These are phyloP conservation scores for Aleiodes sp. DNA, from an alignment of 1,140 invertebrate species.

Conservation along the genomic window DNA sequence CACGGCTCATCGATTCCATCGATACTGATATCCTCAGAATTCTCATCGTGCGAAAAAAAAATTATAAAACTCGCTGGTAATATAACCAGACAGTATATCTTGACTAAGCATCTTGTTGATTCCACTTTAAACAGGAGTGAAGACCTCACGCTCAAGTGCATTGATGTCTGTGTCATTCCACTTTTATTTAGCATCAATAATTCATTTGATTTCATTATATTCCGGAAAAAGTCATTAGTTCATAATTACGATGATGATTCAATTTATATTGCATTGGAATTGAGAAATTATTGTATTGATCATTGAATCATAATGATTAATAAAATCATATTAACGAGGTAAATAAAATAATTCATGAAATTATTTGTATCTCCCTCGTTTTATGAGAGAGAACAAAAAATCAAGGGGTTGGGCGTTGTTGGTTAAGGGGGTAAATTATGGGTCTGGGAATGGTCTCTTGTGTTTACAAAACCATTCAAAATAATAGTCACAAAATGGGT, in stretches of 20 bases:
- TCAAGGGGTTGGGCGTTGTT: background rate
- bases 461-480: conserved; percentile 4
- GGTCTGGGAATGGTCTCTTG: conserved; percentile 18
- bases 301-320: background rate
- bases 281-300: conserved; percentile 7
- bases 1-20: background rate
- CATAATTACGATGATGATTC: background rate
- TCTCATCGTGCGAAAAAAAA: background rate
- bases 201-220: background rate
- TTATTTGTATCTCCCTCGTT: too few relatives aligned
- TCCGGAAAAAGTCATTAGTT: background rate
- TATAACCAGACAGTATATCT: background rate
- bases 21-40: background rate
- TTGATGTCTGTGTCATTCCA: background rate
- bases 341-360: too few relatives aligned
- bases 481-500: conserved; percentile 20
- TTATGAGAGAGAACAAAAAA: too few relatives aligned
- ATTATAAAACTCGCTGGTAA: background rate
- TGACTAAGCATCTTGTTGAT: background rate
- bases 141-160: background rate
- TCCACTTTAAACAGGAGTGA: background rate
- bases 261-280: background rate
- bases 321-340: too few relatives aligned
- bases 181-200: background rate
- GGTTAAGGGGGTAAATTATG: conserved; percentile 18